Percentiles rank a stretch among this genome's conserved stretches.
Evolutionary conservation across 2,113 vertebrate genomes (phyloP).

Genomic region (Ageneiosus marmoratus): DNA sequence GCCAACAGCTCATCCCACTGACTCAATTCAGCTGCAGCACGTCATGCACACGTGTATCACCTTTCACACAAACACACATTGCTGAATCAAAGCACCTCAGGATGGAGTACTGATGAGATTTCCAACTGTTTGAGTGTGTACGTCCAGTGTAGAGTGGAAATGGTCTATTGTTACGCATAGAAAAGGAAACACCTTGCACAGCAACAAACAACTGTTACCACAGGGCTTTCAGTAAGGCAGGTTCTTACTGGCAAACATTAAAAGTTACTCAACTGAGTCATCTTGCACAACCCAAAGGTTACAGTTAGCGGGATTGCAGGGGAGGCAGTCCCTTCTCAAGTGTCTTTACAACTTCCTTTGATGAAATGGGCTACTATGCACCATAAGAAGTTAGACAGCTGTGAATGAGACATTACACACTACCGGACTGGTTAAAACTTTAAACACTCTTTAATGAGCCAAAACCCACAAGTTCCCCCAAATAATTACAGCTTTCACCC

Average conservation of each 20-base stretch:
- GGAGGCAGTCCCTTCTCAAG: slow-evolving; percentile 9
- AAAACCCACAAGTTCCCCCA: slow-evolving; percentile 28
- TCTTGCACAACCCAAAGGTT: slow-evolving; percentile 35
- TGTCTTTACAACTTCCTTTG: slow-evolving; percentile 25
- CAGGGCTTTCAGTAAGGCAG: slow-evolving; percentile 43
- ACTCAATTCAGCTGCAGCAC: not conserved
- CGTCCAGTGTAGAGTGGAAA: slow-evolving; percentile 70
- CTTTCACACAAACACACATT: not conserved
- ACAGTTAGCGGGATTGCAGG: slow-evolving; percentile 15
- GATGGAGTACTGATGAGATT: slow-evolving; percentile 65
- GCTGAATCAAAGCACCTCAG: slow-evolving; percentile 43
- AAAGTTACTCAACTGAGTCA: slow-evolving; percentile 47
- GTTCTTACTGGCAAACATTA: slow-evolving; percentile 53
- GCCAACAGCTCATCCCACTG: not conserved
- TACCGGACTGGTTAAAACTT: slow-evolving; percentile 7
- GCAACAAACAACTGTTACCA: slow-evolving; percentile 53
- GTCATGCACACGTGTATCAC: not conserved
- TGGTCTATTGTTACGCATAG: slow-evolving; percentile 72
- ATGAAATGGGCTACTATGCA: slow-evolving; percentile 2
- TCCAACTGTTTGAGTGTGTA: slow-evolving; percentile 69
- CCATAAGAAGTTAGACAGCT: not conserved
- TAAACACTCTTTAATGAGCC: slow-evolving; percentile 30
- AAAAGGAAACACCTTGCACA: slow-evolving; percentile 75
- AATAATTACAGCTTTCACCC: slow-evolving; percentile 14
- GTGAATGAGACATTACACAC: slow-evolving; percentile 15